Conservation (phyloP, 2,113 vertebrate species). For the Malaclemys terrapin region DNA sequence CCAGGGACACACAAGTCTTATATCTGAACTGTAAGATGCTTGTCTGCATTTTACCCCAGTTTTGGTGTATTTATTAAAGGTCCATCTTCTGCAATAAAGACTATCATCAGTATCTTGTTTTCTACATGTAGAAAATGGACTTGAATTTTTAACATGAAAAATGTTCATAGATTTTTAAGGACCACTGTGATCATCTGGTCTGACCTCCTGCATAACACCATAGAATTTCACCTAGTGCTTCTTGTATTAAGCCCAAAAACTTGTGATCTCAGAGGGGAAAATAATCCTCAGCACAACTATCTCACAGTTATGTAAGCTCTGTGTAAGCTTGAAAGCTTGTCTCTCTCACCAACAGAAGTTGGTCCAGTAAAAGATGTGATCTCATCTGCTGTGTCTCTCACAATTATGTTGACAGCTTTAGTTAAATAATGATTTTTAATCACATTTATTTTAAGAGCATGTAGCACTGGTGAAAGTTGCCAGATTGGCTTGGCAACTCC, state of each 20-base stretch:
- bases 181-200: fast-evolving
- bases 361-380: not conserved
- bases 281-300: not conserved
- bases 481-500: not conserved
- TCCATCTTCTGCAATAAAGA: fast-evolving
- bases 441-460: not conserved
- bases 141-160: not conserved
- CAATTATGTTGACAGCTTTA: not conserved
- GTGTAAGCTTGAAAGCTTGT: not conserved
- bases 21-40: fast-evolving
- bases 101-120: not conserved
- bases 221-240: not conserved
- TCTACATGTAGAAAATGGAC: not conserved
- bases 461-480: not conserved
- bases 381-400: not conserved
- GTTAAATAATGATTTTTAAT: not conserved
- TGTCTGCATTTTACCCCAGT: not conserved
- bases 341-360: not conserved
- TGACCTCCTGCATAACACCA: not conserved
- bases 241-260: not conserved
- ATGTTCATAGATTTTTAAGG: not conserved
- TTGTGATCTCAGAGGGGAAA: not conserved
- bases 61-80: fast-evolving
- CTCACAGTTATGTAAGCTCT: not conserved
- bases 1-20: fast-evolving